Percentiles rank a stretch among this genome's conserved stretches.
Evolutionary conservation across 1,140 invertebrate genomes (phyloP).

Genomic region (Brachionus koreanus): DNA sequence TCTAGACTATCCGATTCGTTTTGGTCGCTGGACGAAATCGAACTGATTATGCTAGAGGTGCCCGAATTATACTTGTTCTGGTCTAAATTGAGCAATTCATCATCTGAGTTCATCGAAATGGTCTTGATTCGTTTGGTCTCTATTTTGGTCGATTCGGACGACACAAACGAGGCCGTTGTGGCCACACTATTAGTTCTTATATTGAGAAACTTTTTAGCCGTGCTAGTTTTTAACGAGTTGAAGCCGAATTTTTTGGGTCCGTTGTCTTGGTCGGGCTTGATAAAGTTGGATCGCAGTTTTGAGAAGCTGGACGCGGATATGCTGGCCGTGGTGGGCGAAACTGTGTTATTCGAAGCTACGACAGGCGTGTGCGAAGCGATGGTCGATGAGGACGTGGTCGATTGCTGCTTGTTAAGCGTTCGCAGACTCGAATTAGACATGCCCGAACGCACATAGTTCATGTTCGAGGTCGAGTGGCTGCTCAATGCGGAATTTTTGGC

Average conservation of each 20-base stretch:
- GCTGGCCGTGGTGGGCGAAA: neutral
- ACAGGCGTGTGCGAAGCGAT: neutral
- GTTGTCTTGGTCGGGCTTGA: neutral
- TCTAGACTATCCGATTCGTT: neutral
- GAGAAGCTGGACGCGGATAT: slow-evolving; percentile 24
- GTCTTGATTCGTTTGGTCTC: neutral
- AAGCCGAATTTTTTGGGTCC: neutral
- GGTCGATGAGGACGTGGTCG: neutral
- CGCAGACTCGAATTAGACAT: slow-evolving; percentile 21
- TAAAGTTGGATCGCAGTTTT: neutral
- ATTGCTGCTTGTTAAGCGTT: neutral
- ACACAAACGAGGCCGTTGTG: neutral
- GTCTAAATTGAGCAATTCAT: neutral
- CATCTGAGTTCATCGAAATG: slow-evolving; percentile 4
- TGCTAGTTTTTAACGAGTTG: neutral
- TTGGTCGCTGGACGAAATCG: neutral
- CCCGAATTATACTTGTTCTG: slow-evolving; percentile 1
- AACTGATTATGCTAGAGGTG: neutral
- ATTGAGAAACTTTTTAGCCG: neutral
- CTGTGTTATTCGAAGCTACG: neutral
- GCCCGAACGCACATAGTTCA: slow-evolving; percentile 27
- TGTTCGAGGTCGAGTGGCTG: slow-evolving; percentile 10
- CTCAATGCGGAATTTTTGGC: neutral
- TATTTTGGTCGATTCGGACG: neutral
- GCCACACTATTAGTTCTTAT: neutral